Percentiles rank a stretch among this genome's conserved stretches.
phyloP scores from a whole-genome alignment of 2,888 invertebrate genomes.

The Lapara coniferarum region DNA sequence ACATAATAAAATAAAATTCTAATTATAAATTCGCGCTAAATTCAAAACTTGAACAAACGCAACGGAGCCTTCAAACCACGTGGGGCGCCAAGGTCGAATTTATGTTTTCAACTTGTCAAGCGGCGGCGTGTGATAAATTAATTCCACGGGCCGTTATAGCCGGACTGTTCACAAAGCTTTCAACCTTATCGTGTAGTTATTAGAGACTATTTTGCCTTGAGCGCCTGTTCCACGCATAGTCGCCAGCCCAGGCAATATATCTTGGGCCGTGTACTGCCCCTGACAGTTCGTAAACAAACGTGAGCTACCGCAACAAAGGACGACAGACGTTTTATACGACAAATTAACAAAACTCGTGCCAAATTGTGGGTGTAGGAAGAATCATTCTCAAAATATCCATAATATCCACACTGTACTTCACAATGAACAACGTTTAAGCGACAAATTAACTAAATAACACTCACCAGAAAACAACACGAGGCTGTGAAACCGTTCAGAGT shows the following conservation, averaged over 20 bases:
- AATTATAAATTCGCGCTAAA: slow-evolving; percentile 4
- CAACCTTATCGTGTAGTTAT: slow-evolving; percentile 35
- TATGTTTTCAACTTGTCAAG: slow-evolving; percentile 85
- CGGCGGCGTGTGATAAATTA: slow-evolving; percentile 83
- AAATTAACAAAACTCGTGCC: slow-evolving; percentile 42
- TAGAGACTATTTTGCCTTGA: slow-evolving; percentile 57
- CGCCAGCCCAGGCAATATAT: slow-evolving; percentile 84
- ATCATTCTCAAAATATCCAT: slow-evolving; percentile 42
- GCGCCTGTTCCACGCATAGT: slow-evolving; percentile 75
- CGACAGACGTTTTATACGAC: slow-evolving; percentile 52
- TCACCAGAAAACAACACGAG: slow-evolving; percentile 73
- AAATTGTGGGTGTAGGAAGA: slow-evolving; percentile 38
- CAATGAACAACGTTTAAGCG: slow-evolving; percentile 4
- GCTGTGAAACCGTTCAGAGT: slow-evolving; percentile 68
- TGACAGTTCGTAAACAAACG: slow-evolving; percentile 85
- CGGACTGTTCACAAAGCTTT: slow-evolving; percentile 38
- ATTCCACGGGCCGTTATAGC: slow-evolving; percentile 82
- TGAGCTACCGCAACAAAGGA: slow-evolving; percentile 82
- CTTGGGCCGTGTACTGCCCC: slow-evolving; percentile 84
- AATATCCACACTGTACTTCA: slow-evolving; percentile 30
- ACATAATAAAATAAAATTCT: slow-evolving; percentile 1
- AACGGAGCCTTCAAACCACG: slow-evolving; percentile 74
- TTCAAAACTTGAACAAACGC: slow-evolving; percentile 49
- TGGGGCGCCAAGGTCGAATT: slow-evolving; percentile 84
- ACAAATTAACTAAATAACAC: slow-evolving; percentile 38